Evolutionary conservation across 2,797 vertebrate genomes (phyloP).

Genomic region (Manis javanica): DNA sequence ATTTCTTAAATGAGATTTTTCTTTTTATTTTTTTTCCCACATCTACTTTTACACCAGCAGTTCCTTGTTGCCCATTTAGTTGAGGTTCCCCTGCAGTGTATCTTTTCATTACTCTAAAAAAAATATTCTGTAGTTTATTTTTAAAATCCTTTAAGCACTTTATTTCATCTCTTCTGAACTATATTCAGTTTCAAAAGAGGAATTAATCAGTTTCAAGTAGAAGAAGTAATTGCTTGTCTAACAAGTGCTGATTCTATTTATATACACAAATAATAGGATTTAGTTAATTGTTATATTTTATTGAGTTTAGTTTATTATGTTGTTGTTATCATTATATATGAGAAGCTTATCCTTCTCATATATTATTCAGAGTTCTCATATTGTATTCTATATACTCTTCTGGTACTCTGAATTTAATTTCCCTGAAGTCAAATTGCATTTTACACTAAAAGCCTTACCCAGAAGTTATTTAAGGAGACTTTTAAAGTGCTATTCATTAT

Average conservation of each 20-base stretch:
- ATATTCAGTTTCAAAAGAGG: neutral
- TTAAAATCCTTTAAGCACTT: constrained; percentile 8
- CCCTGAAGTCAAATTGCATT: neutral
- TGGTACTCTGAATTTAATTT: neutral
- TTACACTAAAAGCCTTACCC: neutral
- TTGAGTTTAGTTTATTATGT: neutral
- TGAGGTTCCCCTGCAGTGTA: neutral
- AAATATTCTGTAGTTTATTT: neutral
- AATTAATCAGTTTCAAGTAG: constrained; percentile 23
- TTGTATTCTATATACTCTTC: neutral
- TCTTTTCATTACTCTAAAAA: constrained; percentile 25
- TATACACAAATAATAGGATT: neutral
- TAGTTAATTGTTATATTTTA: neutral
- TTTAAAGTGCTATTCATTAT: neutral
- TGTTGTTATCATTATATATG: neutral
- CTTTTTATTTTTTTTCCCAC: neutral
- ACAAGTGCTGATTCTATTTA: neutral
- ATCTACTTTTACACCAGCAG: neutral
- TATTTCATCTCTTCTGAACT: constrained; percentile 24
- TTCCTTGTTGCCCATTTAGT: neutral
- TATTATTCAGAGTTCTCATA: neutral
- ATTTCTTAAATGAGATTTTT: neutral
- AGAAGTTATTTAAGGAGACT: neutral
- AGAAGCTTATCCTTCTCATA: neutral
- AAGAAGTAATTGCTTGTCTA: constrained; percentile 5